Evolutionary conservation across 2,113 vertebrate species (phyloP).

Genomic region (Platysternon megacephalum): DNA sequence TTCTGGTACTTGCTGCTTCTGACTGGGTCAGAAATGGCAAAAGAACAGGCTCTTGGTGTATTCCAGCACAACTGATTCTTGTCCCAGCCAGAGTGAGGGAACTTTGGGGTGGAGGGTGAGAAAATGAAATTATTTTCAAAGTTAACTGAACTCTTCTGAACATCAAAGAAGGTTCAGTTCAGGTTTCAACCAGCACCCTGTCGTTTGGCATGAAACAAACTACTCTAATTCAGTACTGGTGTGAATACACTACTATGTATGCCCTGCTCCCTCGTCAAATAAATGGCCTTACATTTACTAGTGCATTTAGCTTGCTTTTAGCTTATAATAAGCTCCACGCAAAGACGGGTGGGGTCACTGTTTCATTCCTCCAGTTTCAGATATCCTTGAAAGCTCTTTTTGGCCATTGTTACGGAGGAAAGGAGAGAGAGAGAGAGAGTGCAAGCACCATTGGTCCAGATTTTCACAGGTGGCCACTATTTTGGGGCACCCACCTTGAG

Average conservation of each 20-base stretch:
- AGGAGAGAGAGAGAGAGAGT: too few species aligned
- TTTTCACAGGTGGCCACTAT: not conserved
- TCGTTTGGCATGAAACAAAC: not conserved
- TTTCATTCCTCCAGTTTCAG: not conserved
- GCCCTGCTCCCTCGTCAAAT: not conserved
- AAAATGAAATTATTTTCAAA: conserved; percentile 47
- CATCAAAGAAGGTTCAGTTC: conserved; percentile 24
- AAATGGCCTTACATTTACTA: conserved; percentile 25
- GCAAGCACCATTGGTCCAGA: not conserved
- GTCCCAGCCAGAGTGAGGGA: not conserved
- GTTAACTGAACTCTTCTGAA: not conserved
- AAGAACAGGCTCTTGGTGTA: not conserved
- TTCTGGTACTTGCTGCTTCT: not conserved
- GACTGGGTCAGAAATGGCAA: not conserved
- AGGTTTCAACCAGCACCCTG: conserved; percentile 26
- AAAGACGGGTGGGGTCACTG: not conserved
- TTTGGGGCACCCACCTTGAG: not conserved
- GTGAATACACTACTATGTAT: rapidly evolving
- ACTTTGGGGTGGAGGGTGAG: not conserved
- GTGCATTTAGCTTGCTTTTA: not conserved
- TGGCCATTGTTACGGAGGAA: too few species aligned
- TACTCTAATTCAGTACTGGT: not conserved
- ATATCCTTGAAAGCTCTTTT: not conserved
- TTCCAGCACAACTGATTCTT: not conserved
- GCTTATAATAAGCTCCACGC: not conserved